A percentile compares a stretch with the other conserved stretches of the same genome.
Conservation (phyloP, 1,140 invertebrate species). For the Apis dorsata region DNA sequence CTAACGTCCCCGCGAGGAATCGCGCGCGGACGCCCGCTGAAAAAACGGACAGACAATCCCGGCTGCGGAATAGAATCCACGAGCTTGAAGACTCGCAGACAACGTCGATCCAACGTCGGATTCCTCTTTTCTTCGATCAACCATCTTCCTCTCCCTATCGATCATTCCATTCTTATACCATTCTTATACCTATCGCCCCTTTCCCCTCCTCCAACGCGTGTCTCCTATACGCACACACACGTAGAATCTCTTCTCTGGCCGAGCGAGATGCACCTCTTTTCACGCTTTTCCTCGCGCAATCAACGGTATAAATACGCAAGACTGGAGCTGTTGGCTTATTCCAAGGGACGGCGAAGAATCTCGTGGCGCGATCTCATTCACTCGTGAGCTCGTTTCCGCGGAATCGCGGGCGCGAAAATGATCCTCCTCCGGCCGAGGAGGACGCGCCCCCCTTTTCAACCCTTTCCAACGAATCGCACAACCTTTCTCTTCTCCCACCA, state of each 20-base stretch:
- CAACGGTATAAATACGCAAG: conserved; percentile 5
- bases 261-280: not conserved
- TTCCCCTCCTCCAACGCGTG: too few species aligned
- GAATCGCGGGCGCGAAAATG: conserved; percentile 19
- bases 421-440: not conserved
- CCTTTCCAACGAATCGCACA: not conserved
- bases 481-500: too few species aligned
- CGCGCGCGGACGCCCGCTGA: not conserved
- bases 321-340: not conserved
- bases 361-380: not conserved
- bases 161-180: not conserved
- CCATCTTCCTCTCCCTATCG: conserved; percentile 6
- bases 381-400: not conserved
- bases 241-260: too few species aligned
- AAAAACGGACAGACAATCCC: conserved; percentile 28
- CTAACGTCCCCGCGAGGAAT: not conserved
- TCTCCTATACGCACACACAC: not conserved
- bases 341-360: not conserved
- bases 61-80: not conserved
- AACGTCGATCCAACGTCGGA: not conserved
- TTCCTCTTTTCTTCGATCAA: conserved; percentile 14
- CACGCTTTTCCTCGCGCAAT: not conserved
- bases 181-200: not conserved
- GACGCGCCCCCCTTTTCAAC: not conserved
- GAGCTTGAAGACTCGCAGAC: not conserved